Conservation (phyloP, 2,113 vertebrate species). For the Myrmecobius fasciatus region DNA sequence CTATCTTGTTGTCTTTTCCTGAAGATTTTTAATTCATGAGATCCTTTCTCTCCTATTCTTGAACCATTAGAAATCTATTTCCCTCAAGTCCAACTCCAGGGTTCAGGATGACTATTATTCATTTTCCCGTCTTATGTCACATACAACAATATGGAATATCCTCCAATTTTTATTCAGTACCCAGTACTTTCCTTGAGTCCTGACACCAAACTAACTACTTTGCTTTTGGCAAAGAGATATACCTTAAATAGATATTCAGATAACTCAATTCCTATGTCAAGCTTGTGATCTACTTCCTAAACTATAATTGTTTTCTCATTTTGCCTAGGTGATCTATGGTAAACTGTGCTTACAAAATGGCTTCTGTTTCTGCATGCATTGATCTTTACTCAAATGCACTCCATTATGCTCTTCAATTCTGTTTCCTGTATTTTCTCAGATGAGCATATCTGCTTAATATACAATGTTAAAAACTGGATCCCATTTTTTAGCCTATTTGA, state of each 20-base stretch:
- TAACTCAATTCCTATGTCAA: not conserved
- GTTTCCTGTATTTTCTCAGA: not conserved
- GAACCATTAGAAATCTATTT: not conserved
- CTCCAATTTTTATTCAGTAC: not conserved
- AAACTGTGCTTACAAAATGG: not conserved
- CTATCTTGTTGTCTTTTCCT: not conserved
- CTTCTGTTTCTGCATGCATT: not conserved
- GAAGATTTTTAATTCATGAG: not conserved
- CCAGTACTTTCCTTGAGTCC: not conserved
- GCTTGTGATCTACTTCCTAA: not conserved
- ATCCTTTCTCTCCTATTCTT: not conserved
- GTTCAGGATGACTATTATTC: not conserved
- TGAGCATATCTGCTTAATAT: not conserved
- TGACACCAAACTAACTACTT: not conserved
- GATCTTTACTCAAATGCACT: not conserved
- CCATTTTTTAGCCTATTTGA: not conserved
- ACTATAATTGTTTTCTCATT: not conserved
- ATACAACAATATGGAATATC: not conserved
- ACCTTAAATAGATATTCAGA: not conserved
- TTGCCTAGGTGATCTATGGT: not conserved
- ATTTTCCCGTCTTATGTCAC: not conserved
- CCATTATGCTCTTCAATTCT: not conserved
- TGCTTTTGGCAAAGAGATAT: not conserved
- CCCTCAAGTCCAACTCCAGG: not conserved
- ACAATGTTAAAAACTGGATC: not conserved